Conservation (phyloP, 2,888 invertebrate genomes). For the Listrodromus nycthemerus region DNA sequence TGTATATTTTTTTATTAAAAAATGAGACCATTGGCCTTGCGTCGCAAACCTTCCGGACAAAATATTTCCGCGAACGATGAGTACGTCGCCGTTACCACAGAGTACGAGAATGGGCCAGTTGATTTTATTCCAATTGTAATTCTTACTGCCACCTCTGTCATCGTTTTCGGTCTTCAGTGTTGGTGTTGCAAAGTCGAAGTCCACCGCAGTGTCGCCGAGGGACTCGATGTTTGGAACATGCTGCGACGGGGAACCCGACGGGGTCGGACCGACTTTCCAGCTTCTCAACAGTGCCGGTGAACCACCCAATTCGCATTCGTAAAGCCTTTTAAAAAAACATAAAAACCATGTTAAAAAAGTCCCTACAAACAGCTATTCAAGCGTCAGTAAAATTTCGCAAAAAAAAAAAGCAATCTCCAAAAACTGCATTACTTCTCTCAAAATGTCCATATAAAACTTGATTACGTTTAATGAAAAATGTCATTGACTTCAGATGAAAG, state of each 20-base stretch:
- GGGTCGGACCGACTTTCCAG: constrained; percentile 86
- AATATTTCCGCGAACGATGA: constrained; percentile 84
- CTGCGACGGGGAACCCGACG: constrained; percentile 78
- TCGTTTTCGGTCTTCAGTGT: constrained; percentile 74
- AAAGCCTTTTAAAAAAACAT: constrained; percentile 78
- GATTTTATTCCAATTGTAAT: constrained; percentile 81
- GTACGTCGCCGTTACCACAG: constrained; percentile 94
- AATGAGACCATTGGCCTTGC: constrained; percentile 1
- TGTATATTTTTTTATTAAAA: not conserved
- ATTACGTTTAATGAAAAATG: too few relatives aligned
- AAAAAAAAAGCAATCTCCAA: not conserved
- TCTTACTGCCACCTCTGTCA: constrained; percentile 62
- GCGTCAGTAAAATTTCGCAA: not conserved
- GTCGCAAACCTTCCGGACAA: constrained; percentile 84
- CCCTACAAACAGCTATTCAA: not conserved
- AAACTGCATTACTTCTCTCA: too few relatives aligned
- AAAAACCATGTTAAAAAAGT: not conserved
- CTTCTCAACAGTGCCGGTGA: constrained; percentile 83
- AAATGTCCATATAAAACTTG: not conserved
- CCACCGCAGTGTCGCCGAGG: constrained; percentile 94
- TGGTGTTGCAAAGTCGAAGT: constrained; percentile 92
- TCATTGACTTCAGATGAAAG: too few relatives aligned
- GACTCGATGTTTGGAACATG: constrained; percentile 84
- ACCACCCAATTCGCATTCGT: constrained; percentile 81
- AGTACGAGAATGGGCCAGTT: constrained; percentile 92